Percentiles rank a stretch among this genome's conserved stretches.
These are phyloP conservation scores for Nomada lathburiana DNA, from an alignment of 2,888 invertebrate species.

Conservation along the genomic window DNA sequence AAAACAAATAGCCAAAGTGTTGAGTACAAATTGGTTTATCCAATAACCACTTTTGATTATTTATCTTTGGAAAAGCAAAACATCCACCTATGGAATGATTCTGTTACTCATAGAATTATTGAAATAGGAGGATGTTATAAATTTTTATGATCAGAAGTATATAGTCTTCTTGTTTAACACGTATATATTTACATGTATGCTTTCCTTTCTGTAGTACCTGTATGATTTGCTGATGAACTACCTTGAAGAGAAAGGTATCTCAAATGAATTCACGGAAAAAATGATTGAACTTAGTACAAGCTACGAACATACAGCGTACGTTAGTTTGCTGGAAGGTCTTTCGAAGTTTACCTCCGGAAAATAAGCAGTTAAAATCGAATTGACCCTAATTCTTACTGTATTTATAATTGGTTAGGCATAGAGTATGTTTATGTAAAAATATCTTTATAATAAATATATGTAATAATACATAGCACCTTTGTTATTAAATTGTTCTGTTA, in stretches of 20 bases:
- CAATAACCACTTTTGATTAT: constrained; percentile 63
- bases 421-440: constrained; percentile 22
- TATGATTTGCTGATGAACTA: constrained; percentile 98
- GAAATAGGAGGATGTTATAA: constrained; percentile 74
- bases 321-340: constrained; percentile 93
- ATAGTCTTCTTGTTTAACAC: background rate
- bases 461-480: background rate
- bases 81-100: constrained; percentile 41
- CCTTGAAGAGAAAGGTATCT: constrained; percentile 97
- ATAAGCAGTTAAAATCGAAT: constrained; percentile 63
- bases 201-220: constrained; percentile 89
- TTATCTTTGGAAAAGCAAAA: constrained; percentile 73
- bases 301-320: constrained; percentile 97
- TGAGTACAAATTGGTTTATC: constrained; percentile 56
- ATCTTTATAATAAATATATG: constrained; percentile 43
- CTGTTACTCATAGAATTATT: background rate
- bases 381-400: constrained; percentile 8
- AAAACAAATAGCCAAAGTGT: constrained; percentile 50
- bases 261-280: constrained; percentile 96
- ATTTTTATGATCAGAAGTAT: constrained; percentile 64
- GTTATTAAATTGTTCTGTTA: background rate
- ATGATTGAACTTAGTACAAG: constrained; percentile 94
- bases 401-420: constrained; percentile 35
- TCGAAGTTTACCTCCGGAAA: constrained; percentile 93
- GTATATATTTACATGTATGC: constrained; percentile 8